phyloP scores from a whole-genome alignment of 2,888 invertebrate species.

The Chouioia cunea region DNA sequence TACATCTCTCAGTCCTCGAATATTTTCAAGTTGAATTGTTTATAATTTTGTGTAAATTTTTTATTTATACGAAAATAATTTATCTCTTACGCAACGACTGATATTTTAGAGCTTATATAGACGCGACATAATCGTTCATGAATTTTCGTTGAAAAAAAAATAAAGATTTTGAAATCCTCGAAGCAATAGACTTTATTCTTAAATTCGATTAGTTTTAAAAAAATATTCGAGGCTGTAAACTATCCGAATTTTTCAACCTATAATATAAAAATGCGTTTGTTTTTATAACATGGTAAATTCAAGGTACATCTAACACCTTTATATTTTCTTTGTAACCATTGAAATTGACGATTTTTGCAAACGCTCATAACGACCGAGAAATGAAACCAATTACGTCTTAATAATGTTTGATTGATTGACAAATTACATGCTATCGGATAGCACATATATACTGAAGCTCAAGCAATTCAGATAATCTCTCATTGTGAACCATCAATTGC shows the following conservation, averaged over 20 bases:
- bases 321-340: conserved; percentile 51
- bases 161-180: too few relatives aligned
- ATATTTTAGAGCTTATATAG: conserved; percentile 23
- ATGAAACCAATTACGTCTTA: conserved; percentile 21
- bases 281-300: conserved; percentile 58
- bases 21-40: conserved; percentile 51
- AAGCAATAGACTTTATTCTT: not conserved
- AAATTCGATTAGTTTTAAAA: conserved; percentile 39
- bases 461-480: conserved; percentile 10
- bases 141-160: conserved; percentile 14
- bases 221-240: conserved; percentile 60
- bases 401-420: conserved; percentile 41
- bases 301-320: conserved; percentile 54
- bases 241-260: conserved; percentile 59
- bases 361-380: conserved; percentile 32
- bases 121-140: not conserved
- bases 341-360: conserved; percentile 35
- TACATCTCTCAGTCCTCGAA: conserved; percentile 56
- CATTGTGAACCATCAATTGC: too few relatives aligned
- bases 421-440: conserved; percentile 40
- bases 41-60: conserved; percentile 7
- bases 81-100: conserved; percentile 12
- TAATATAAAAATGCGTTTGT: conserved; percentile 59
- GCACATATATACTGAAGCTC: conserved; percentile 33
- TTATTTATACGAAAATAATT: conserved; percentile 25